These are phyloP conservation scores for Agrochola macilenta DNA, from an alignment of 2,888 invertebrate species.

Conservation along the genomic window DNA sequence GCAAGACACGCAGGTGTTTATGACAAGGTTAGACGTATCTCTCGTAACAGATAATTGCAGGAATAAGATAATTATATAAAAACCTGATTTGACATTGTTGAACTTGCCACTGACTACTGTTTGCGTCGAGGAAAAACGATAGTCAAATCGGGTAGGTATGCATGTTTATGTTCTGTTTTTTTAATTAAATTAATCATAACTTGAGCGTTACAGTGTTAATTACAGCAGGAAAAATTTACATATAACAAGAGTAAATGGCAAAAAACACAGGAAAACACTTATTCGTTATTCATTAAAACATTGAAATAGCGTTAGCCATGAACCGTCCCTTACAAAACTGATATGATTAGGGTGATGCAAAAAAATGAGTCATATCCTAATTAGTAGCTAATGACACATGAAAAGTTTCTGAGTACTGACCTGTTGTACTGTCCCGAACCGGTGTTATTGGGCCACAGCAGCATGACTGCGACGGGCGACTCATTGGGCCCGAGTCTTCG, in stretches of 20 bases:
- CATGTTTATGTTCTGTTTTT: conserved; percentile 46
- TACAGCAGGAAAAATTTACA: conserved; percentile 43
- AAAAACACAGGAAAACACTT: not conserved
- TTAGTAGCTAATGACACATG: conserved; percentile 37
- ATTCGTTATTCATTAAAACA: conserved; percentile 31
- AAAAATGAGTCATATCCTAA: conserved; percentile 38
- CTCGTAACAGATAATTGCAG: conserved; percentile 75
- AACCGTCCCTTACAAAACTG: conserved; percentile 16
- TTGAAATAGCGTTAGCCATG: conserved; percentile 3
- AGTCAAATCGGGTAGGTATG: conserved; percentile 45
- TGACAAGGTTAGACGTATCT: conserved; percentile 83
- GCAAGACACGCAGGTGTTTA: conserved; percentile 77
- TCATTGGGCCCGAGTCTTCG: conserved; percentile 95
- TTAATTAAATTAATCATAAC: conserved; percentile 44
- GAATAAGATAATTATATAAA: conserved; percentile 81
- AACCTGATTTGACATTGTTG: conserved; percentile 75
- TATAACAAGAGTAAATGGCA: conserved; percentile 16
- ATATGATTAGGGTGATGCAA: conserved; percentile 18
- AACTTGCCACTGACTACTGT: conserved; percentile 68
- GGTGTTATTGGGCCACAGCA: conserved; percentile 94
- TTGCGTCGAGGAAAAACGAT: conserved; percentile 67
- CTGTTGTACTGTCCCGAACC: conserved; percentile 89
- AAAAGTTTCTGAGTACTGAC: conserved; percentile 67
- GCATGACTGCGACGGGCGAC: conserved; percentile 95
- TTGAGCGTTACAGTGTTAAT: conserved; percentile 35